Conservation (phyloP, 2,797 vertebrate genomes). For the Pristis pectinata region DNA sequence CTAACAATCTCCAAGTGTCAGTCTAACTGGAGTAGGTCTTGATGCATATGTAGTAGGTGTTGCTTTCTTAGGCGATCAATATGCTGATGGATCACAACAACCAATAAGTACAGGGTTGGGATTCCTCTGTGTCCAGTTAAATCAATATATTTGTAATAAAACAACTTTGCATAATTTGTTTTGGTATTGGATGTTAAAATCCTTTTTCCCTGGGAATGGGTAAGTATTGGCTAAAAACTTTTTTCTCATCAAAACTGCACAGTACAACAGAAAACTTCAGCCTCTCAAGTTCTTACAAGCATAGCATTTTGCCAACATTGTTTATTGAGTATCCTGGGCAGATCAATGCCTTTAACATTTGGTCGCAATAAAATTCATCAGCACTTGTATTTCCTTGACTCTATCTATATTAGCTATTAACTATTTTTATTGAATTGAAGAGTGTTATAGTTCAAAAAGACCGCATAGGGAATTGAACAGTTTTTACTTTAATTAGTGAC, state of each 20-base stretch:
- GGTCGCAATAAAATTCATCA: neutral
- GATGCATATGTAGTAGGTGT: neutral
- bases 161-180: neutral
- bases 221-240: neutral
- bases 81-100: neutral
- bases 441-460: neutral
- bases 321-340: neutral
- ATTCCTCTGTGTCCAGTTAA: neutral
- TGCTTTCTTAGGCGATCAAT: neutral
- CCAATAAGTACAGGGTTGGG: too few species aligned
- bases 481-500: neutral
- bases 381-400: neutral
- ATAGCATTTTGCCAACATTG: neutral
- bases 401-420: neutral
- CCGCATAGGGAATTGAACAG: neutral
- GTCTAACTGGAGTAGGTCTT: neutral
- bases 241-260: neutral
- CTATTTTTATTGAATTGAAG: neutral
- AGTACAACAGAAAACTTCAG: neutral
- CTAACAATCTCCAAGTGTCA: neutral
- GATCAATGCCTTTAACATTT: neutral
- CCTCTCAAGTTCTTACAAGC: neutral
- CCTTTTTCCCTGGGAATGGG: neutral
- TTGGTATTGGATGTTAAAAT: neutral
- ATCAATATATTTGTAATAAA: neutral